Evolutionary conservation across 2,888 invertebrate species (phyloP), one percentile per base, ranked within the genome.

Genomic region (Cepaea hortensis): DNA sequence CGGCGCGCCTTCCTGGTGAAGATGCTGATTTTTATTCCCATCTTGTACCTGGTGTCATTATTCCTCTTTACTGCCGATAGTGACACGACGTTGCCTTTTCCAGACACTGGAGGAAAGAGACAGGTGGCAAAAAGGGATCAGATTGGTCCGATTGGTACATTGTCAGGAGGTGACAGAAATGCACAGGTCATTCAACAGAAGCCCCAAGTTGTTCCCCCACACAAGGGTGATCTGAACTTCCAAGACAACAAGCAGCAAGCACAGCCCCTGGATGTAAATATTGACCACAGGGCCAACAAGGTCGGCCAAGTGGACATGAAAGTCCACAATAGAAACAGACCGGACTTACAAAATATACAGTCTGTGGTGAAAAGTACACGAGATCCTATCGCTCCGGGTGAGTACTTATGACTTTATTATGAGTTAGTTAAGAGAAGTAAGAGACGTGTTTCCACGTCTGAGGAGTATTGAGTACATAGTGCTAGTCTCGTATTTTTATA

Each of bases 1-100:
- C 96, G 97, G 94, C 90, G 97, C 91, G 96, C 97, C 88, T 96
- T 97, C 91, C 96, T 95, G 87, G 95, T 98, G 91, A 98, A 98
- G 95, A 96, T 97, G 91, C 96, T 97, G 88, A 96, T 97, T 84
- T 95, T 97, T 91, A 95, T 97, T 90, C 96, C 97, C 88, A 96
- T 97, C 81, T 96, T 97, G 89, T 98, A 98, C 98, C 96, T 98
- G 94, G 72, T 91, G 20, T 90, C 91, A 61, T 90, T 93, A 81
- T 88, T 92, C 87, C 81, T 93, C 84, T 88, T 92, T 81, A 91
- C 91, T 85, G 90, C 90, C 7, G 76, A 73, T 35, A 80, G 62
- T 18, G 50, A 50, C 11, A 35, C 55, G 65, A 68, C 77, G 50
- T 68, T 84, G 3, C 68, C 84, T 13, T 35, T 50, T 11, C 2